Conservation (phyloP, 2,113 vertebrate species). For the Rhinoderma darwinii region DNA sequence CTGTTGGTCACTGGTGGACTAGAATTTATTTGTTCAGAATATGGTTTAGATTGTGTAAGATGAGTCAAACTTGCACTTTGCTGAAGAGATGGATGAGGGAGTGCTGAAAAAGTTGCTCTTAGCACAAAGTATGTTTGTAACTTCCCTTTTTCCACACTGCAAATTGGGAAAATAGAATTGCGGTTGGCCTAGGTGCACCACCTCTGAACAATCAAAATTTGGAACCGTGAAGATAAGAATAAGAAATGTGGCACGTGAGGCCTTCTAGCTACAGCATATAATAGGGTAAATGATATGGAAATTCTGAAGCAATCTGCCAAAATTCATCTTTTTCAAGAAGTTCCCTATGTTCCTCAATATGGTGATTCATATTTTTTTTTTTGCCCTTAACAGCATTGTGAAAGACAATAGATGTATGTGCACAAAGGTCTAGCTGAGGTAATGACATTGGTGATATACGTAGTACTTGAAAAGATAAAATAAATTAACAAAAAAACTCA, state of each 20-base stretch:
- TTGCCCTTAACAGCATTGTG: neutral
- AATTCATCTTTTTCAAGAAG: neutral
- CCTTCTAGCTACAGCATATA: neutral
- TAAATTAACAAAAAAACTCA: neutral
- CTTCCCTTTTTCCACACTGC: neutral
- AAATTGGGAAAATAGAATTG: neutral
- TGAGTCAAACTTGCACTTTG: too few species aligned
- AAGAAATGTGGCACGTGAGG: neutral
- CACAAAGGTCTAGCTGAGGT: neutral
- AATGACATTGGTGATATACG: neutral
- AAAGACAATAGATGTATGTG: neutral
- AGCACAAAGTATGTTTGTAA: neutral
- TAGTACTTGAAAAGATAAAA: neutral
- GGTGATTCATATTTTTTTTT: neutral
- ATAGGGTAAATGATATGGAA: neutral
- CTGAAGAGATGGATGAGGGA: neutral
- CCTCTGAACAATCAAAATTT: neutral
- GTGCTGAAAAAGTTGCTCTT: neutral
- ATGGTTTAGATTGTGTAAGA: too few species aligned
- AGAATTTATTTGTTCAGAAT: too few species aligned
- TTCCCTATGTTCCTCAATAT: neutral
- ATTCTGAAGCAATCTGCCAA: neutral
- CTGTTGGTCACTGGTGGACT: too few species aligned
- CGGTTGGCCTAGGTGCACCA: neutral
- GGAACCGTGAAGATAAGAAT: neutral